Evolutionary conservation across 2,113 vertebrate genomes (phyloP).

Genomic region (Etheostoma spectabile): DNA sequence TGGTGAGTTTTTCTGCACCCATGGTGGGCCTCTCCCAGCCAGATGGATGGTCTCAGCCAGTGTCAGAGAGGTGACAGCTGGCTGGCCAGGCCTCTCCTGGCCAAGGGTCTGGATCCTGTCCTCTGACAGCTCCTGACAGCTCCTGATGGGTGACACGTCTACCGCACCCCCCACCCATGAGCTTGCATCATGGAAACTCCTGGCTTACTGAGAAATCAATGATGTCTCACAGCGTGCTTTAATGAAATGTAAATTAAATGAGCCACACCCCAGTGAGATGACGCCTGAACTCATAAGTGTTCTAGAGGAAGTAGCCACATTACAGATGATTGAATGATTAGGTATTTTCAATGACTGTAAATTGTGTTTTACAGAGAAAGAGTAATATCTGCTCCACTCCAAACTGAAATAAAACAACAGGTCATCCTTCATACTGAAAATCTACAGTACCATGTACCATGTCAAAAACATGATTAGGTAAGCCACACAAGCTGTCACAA

Average conservation of each 20-base stretch:
- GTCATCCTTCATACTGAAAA: constrained; percentile 41
- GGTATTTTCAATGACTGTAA: constrained; percentile 54
- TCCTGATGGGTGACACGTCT: constrained; percentile 72
- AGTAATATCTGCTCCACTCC: constrained; percentile 44
- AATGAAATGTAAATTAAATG: constrained; percentile 78
- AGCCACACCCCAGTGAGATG: constrained; percentile 66
- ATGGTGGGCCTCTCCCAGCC: constrained; percentile 75
- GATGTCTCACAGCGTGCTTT: constrained; percentile 67
- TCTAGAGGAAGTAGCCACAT: constrained; percentile 68
- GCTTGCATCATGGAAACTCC: constrained; percentile 77
- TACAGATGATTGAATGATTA: constrained; percentile 68
- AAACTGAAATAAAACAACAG: constrained; percentile 40
- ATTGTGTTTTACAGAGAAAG: constrained; percentile 58
- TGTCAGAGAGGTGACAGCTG: constrained; percentile 83
- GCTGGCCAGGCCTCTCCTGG: constrained; percentile 74
- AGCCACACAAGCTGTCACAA: constrained; percentile 36
- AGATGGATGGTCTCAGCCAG: constrained; percentile 83
- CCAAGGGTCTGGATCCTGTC: constrained; percentile 78
- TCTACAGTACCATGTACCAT: constrained; percentile 44
- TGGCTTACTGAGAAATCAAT: constrained; percentile 65
- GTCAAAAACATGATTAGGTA: constrained; percentile 57
- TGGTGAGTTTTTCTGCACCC: constrained; percentile 68
- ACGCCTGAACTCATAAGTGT: constrained; percentile 63
- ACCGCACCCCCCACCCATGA: constrained; percentile 45
- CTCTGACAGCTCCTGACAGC: constrained; percentile 79